Percentiles rank a stretch among this genome's conserved stretches.
phyloP scores from a whole-genome alignment of 2,888 invertebrate species.

The Halictus quadricinctus region DNA sequence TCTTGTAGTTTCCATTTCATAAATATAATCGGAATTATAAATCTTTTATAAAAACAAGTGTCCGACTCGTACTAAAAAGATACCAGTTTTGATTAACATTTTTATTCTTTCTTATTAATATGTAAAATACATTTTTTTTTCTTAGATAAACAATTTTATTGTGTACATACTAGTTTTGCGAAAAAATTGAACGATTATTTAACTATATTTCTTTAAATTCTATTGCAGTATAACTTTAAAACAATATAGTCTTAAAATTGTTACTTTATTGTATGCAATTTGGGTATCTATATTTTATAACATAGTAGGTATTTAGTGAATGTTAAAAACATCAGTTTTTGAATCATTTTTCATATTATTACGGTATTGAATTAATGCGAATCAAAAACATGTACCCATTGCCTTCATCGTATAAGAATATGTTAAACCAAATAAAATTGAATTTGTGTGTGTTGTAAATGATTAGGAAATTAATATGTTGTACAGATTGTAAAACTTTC shows the following conservation, averaged over 20 bases:
- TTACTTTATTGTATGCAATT: conserved; percentile 18
- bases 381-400: conserved; percentile 55
- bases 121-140: conserved; percentile 1
- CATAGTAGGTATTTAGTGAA: conserved; percentile 11
- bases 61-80: conserved; percentile 29
- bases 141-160: neutral
- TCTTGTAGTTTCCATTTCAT: conserved; percentile 28
- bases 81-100: conserved; percentile 17
- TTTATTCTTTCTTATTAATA: conserved; percentile 12
- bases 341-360: conserved; percentile 40
- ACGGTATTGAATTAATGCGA: conserved; percentile 35
- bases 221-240: conserved; percentile 13
- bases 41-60: conserved; percentile 35
- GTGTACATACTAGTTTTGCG: conserved; percentile 14
- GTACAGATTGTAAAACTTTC: conserved; percentile 61
- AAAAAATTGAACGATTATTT: neutral
- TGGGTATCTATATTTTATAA: neutral
- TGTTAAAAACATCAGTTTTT: conserved; percentile 19
- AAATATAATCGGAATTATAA: conserved; percentile 26
- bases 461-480: conserved; percentile 53
- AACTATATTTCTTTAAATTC: conserved; percentile 18
- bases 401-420: conserved; percentile 50
- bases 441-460: conserved; percentile 55
- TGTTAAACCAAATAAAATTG: conserved; percentile 45
- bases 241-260: conserved; percentile 25